Evolutionary conservation across 2,888 invertebrate genomes (phyloP).

Genomic region (Venustoraphidia nigricollis): DNA sequence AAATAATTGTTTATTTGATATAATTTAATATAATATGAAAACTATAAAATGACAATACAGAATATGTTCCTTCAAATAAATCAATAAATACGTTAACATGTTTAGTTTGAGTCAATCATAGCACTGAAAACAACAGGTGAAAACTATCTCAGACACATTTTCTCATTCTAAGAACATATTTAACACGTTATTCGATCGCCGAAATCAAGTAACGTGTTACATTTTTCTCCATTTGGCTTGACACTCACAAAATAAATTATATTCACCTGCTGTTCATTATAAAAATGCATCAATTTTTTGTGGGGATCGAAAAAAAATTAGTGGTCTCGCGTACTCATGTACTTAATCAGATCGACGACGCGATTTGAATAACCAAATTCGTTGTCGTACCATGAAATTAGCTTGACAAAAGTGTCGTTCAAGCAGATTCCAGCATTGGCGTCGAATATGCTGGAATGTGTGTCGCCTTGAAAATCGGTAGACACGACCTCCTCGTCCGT

Average conservation of each 20-base stretch:
- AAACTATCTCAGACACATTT: too few species aligned
- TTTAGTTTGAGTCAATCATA: too few species aligned
- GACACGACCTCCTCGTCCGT: conserved; percentile 59
- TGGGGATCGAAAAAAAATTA: neutral
- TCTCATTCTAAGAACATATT: too few species aligned
- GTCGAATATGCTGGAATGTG: conserved; percentile 64
- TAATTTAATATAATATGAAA: neutral
- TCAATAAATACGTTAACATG: neutral
- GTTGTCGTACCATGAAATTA: conserved; percentile 81
- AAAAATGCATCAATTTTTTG: too few species aligned
- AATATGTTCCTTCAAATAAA: neutral
- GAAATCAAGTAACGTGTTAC: too few species aligned
- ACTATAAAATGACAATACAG: neutral
- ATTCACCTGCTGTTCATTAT: too few species aligned
- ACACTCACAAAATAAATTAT: too few species aligned
- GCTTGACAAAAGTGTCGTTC: conserved; percentile 62
- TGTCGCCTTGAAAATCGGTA: conserved; percentile 47
- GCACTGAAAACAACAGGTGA: too few species aligned
- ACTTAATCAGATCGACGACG: conserved; percentile 52
- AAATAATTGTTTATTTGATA: neutral
- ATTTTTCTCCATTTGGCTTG: too few species aligned
- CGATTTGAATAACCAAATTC: conserved; percentile 72
- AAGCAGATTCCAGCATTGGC: conserved; percentile 61
- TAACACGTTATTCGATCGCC: too few species aligned
- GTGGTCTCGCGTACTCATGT: conserved; percentile 11